Conservation (phyloP, 2,797 vertebrate genomes). For the Leucoraja ocellata region DNA sequence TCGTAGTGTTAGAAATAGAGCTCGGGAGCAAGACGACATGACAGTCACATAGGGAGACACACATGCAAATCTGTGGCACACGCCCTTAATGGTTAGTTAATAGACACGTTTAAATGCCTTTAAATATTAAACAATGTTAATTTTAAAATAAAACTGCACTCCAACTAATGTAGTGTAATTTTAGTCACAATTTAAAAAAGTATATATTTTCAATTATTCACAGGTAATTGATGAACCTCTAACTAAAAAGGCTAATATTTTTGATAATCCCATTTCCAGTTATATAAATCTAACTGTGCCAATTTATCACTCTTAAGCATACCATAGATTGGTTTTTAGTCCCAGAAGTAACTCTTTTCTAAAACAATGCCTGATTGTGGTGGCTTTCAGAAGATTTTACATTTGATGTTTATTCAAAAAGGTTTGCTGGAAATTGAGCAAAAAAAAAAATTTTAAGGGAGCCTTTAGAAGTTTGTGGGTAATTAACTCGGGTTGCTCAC, state of each 20-base stretch:
- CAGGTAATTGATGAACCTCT: neutral
- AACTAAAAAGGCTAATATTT: neutral
- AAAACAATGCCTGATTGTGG: neutral
- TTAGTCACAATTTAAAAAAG: neutral
- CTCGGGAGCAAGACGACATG: too few species aligned
- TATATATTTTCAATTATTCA: neutral
- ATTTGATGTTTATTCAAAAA: neutral
- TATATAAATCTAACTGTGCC: neutral
- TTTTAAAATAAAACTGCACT: neutral
- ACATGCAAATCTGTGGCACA: too few species aligned
- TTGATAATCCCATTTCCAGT: neutral
- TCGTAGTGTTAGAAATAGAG: too few species aligned
- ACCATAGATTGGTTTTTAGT: neutral
- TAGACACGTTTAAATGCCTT: neutral
- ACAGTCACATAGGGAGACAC: too few species aligned
- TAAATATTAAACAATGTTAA: neutral
- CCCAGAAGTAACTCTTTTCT: neutral
- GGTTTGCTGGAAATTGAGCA: neutral
- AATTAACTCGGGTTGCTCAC: neutral
- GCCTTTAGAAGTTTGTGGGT: neutral
- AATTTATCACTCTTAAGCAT: neutral
- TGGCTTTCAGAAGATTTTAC: neutral
- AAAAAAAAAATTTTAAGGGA: neutral
- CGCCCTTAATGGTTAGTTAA: neutral
- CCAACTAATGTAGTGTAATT: neutral